Conservation (phyloP, 2,113 vertebrate genomes). For the Prochilodus magdalenae region DNA sequence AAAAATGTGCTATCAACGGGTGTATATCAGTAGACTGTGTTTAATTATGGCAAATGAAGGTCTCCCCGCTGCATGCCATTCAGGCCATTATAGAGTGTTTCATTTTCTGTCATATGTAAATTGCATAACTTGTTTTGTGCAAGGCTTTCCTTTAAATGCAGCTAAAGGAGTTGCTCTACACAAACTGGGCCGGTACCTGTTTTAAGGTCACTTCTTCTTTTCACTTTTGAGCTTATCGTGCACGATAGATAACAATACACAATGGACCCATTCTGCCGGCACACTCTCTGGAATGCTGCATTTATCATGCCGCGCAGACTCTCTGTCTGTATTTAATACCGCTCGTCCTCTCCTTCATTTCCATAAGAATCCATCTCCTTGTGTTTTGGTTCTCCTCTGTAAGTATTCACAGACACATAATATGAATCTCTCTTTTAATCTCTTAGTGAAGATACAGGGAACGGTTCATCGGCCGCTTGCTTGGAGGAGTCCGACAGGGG, state of each 20-base stretch:
- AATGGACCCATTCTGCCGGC: conserved; percentile 4
- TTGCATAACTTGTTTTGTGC: neutral
- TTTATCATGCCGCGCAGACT: too few species aligned
- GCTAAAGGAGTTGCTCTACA: neutral
- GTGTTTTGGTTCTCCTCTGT: conserved; percentile 39
- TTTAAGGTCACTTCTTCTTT: neutral
- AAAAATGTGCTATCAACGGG: too few species aligned
- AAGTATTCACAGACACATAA: neutral
- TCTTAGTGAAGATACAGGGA: conserved; percentile 93
- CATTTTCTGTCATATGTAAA: neutral
- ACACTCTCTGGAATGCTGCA: conserved; percentile 45
- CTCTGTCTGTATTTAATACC: neutral
- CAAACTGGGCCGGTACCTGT: too few species aligned
- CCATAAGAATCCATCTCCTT: neutral
- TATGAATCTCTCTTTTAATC: conserved; percentile 39
- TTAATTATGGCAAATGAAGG: too few species aligned
- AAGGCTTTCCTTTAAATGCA: neutral
- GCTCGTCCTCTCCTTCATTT: neutral
- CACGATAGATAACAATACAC: neutral
- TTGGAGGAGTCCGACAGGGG: conserved; percentile 83
- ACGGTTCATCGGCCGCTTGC: conserved; percentile 88
- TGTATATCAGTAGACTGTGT: too few species aligned
- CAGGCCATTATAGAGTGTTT: neutral
- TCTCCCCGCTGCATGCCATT: neutral
- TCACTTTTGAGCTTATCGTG: neutral